Conservation (phyloP, 2,113 vertebrate genomes). For the Syngnathus typhle region DNA sequence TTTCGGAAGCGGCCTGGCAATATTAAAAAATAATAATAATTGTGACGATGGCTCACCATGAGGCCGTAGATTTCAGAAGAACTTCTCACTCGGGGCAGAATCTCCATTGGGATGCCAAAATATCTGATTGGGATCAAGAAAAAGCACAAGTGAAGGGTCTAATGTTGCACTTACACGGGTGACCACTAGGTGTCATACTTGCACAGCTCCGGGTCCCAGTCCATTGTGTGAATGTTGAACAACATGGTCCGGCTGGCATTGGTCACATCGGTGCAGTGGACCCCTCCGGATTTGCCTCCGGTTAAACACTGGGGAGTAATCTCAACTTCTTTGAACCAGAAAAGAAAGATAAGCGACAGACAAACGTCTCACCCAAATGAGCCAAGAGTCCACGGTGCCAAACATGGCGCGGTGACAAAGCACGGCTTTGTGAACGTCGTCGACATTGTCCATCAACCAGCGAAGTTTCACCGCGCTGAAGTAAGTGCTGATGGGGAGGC, state of each 20-base stretch:
- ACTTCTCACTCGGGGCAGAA: conserved; percentile 85
- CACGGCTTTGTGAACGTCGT: conserved; percentile 75
- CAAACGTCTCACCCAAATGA: conserved; percentile 85
- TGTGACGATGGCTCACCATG: conserved; percentile 71
- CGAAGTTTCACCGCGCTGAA: conserved; percentile 97
- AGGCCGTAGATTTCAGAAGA: conserved; percentile 92
- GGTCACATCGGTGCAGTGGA: conserved; percentile 92
- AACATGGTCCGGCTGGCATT: conserved; percentile 92
- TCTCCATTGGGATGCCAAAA: conserved; percentile 89
- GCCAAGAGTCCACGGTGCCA: conserved; percentile 94
- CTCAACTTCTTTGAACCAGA: background rate
- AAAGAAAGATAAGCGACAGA: background rate
- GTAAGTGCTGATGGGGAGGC: conserved; percentile 95
- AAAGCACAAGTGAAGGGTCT: background rate
- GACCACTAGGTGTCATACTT: conserved; percentile 65
- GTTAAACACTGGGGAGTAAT: conserved; percentile 78
- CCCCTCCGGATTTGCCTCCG: conserved; percentile 83
- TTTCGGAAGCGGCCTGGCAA: background rate
- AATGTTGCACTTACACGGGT: background rate
- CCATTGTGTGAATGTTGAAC: conserved; percentile 89
- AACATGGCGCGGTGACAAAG: conserved; percentile 82
- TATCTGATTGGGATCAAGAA: conserved; percentile 67
- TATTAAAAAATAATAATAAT: background rate
- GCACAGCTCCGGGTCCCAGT: conserved; percentile 91
- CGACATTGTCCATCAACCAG: conserved; percentile 93